Percentiles rank a stretch among this genome's conserved stretches.
Conservation (phyloP, 2,113 vertebrate genomes). For the Fukomys damarensis region DNA sequence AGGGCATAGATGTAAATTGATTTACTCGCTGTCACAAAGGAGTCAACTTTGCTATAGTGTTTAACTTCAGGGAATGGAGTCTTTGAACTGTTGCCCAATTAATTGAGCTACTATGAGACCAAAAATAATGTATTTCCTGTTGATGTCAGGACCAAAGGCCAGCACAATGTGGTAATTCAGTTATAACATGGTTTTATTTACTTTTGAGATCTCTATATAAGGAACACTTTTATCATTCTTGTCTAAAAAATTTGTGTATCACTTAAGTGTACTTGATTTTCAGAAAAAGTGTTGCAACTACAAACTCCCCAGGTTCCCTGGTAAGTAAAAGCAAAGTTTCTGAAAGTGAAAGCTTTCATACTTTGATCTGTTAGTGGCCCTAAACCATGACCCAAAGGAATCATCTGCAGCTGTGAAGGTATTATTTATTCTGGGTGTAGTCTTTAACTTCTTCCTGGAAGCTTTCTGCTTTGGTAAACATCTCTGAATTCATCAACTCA, state of each 20-base stretch:
- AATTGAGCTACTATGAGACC: background rate
- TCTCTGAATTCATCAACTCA: background rate
- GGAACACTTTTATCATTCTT: background rate
- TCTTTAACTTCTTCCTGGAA: conserved; percentile 6
- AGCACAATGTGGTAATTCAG: background rate
- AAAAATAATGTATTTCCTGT: background rate
- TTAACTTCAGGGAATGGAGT: background rate
- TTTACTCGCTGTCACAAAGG: background rate
- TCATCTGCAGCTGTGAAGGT: background rate
- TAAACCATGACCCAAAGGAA: background rate
- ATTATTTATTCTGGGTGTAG: background rate
- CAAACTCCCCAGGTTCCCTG: background rate
- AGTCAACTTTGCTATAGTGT: background rate
- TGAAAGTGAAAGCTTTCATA: background rate
- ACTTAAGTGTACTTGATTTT: background rate
- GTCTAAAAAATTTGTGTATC: background rate
- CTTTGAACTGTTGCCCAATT: background rate
- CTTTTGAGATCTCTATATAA: background rate
- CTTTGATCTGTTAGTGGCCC: background rate
- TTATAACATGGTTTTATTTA: background rate
- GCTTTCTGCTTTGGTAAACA: background rate
- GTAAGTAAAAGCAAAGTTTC: background rate
- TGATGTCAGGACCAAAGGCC: background rate
- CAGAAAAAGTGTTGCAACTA: background rate
- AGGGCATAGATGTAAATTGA: background rate